Base-by-base conservation (phyloP, 2,888 invertebrate species). In the Dryomyza anilis region DNA sequence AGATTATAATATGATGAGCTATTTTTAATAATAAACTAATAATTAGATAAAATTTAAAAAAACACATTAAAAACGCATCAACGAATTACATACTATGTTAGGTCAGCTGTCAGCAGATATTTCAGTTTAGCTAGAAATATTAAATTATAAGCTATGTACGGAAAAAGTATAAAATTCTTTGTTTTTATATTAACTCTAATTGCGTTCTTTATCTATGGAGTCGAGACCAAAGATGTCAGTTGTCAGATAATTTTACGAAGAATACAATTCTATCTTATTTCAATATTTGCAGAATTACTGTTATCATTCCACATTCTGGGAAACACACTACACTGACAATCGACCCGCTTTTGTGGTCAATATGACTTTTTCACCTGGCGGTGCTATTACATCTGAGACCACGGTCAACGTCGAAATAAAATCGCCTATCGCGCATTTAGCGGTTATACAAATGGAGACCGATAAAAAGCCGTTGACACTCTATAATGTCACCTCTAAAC, bases 281-380 rank as follows among this genome's bases (percentile, higher is more conserved):
- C 33, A 33, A 12, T 7, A 33, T 33, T 12, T 12, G 33, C 12
- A 78, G 78, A 76, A 52, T 23, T 33, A n/a, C 30, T 76, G 76
- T 39, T 74, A 67, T 60, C 65, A 67, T 25, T 45, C 69, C 6
- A 21, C 39, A 10, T 70, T 76, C 5, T 63, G 62, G 10, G 64
- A 71, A 25, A 63, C 71, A 25, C 70, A 71, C 56, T 76, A 76
- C 75, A 77, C 77, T 6, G 78, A 76, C 53, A 65, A 66, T 30
- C 71, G 73, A 2, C 76, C 76, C 0, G 63, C 69, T 2, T 74
- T 78, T 21, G 19, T 56, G 1, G 75, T 76, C 4, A 76, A 76
- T 21, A 76, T 76, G 76, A 77, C 77, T 3, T 78, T 78, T 56
- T 69, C 70, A 1, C 67, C 70, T 7, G 59, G 69, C 14, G 61